phyloP scores from a whole-genome alignment of 2,113 vertebrate species.

The Calypte anna region DNA sequence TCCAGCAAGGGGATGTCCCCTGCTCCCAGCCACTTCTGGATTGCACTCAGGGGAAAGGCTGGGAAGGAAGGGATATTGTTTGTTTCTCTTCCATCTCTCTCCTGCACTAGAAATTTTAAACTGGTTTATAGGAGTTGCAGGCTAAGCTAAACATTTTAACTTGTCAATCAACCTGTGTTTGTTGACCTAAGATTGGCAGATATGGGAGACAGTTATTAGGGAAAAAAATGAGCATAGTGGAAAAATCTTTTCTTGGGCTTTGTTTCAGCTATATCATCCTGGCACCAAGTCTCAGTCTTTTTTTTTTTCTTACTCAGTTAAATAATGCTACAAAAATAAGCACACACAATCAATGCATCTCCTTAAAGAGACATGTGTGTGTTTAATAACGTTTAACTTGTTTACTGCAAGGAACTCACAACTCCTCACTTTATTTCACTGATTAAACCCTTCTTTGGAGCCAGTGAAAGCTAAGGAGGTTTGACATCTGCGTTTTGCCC shows the following conservation, averaged over 20 bases:
- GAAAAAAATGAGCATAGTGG: slow-evolving; percentile 75
- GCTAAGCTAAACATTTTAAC: slow-evolving; percentile 85
- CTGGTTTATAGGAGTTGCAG: slow-evolving; percentile 74
- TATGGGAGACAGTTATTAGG: slow-evolving; percentile 78
- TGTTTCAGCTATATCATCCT: slow-evolving; percentile 83
- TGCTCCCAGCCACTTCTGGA: neutral
- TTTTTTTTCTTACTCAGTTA: slow-evolving; percentile 73
- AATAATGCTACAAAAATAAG: slow-evolving; percentile 91
- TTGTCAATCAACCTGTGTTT: slow-evolving; percentile 87
- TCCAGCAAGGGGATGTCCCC: neutral
- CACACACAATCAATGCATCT: slow-evolving; percentile 74
- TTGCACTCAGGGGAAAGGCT: neutral
- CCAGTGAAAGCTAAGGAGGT: neutral
- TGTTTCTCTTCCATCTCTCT: slow-evolving; percentile 78
- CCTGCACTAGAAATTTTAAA: slow-evolving; percentile 74
- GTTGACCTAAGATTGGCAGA: slow-evolving; percentile 90
- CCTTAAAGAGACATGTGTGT: slow-evolving; percentile 79
- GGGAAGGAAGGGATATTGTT: slow-evolving; percentile 29
- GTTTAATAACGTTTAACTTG: slow-evolving; percentile 86
- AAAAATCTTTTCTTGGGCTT: slow-evolving; percentile 80
- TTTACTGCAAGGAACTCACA: slow-evolving; percentile 81
- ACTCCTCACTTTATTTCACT: slow-evolving; percentile 35
- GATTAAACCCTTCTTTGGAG: slow-evolving; percentile 8
- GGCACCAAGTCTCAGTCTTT: slow-evolving; percentile 70
- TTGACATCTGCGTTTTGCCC: neutral